Conservation (phyloP, 2,888 invertebrate species). For the Cantharis nigra region DNA sequence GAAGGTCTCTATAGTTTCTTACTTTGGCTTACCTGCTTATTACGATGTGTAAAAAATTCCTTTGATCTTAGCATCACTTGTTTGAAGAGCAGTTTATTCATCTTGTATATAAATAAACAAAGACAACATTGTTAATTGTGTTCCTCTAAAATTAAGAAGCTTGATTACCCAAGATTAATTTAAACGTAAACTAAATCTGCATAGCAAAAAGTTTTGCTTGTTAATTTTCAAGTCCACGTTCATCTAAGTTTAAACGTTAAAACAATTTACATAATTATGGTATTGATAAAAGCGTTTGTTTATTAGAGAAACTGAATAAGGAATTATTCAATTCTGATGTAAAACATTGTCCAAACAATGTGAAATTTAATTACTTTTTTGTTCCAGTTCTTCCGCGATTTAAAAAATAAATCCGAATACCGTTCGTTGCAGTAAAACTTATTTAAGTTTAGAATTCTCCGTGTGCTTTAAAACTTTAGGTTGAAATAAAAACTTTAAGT, state of each 20-base stretch:
- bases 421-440: not conserved
- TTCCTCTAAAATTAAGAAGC: constrained; percentile 3
- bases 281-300: not conserved
- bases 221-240: not conserved
- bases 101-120: not conserved
- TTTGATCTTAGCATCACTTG: too few species aligned
- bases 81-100: not conserved
- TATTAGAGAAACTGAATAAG: not conserved
- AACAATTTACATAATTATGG: not conserved
- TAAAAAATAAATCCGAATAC: not conserved
- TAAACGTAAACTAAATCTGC: constrained; percentile 17
- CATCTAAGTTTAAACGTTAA: not conserved
- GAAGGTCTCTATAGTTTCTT: too few species aligned
- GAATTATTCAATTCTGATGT: not conserved
- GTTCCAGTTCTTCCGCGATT: not conserved
- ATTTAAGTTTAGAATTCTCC: not conserved
- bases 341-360: not conserved
- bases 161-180: constrained; percentile 15
- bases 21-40: too few species aligned
- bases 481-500: not conserved
- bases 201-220: constrained; percentile 9
- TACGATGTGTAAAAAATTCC: too few species aligned
- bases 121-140: constrained; percentile 9
- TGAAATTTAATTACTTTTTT: not conserved
- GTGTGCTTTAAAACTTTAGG: not conserved